A percentile compares a stretch with the other conserved stretches of the same genome.
Evolutionary conservation across 2,113 vertebrate genomes (phyloP).

Genomic region (Trachemys scripta): DNA sequence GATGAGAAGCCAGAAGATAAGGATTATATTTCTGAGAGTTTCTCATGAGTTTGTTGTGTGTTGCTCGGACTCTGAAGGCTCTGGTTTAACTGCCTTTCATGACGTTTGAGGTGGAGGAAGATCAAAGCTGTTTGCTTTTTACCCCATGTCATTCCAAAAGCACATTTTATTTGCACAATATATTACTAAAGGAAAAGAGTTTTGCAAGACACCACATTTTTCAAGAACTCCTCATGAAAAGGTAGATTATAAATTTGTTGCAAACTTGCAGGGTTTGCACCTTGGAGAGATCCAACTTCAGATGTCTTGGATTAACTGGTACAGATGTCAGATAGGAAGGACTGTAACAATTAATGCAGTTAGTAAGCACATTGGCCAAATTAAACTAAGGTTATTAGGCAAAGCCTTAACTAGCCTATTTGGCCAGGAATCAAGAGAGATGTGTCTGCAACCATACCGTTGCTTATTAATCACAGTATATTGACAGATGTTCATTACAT

Average conservation of each 20-base stretch:
- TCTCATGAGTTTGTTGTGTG: not conserved
- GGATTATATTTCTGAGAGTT: not conserved
- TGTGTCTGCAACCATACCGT: not conserved
- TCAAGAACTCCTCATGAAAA: not conserved
- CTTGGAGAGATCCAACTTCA: not conserved
- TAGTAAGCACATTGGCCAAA: not conserved
- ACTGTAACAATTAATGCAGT: not conserved
- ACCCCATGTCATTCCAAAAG: not conserved
- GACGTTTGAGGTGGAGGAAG: slow-evolving; percentile 13
- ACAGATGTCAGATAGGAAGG: slow-evolving; percentile 13
- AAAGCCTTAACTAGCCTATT: slow-evolving; percentile 6
- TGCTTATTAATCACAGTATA: not conserved
- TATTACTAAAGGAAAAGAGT: not conserved
- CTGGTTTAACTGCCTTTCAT: not conserved
- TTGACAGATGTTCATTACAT: slow-evolving; percentile 40
- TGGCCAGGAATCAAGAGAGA: not conserved
- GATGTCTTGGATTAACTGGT: not conserved
- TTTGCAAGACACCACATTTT: not conserved
- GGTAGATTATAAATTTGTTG: not conserved
- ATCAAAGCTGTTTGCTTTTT: not conserved
- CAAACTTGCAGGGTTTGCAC: not conserved
- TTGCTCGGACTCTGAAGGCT: not conserved
- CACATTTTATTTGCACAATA: not conserved
- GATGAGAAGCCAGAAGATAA: not conserved
- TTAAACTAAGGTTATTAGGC: not conserved